Conservation (phyloP, 2,888 invertebrate genomes). For the Hydraecia micacea region DNA sequence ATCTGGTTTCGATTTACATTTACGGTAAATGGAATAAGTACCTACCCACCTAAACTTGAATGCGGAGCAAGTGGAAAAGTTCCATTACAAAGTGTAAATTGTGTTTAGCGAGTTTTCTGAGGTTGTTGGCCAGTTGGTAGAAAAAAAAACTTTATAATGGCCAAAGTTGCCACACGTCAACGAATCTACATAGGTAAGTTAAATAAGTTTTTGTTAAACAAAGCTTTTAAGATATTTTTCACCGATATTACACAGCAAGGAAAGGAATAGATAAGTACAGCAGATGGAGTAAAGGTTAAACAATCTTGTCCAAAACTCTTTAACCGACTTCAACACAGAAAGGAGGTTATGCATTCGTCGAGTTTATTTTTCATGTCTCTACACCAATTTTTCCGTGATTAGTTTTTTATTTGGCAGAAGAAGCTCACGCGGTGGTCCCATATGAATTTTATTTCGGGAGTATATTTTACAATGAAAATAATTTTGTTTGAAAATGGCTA, state of each 20-base stretch:
- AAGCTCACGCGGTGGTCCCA: not conserved
- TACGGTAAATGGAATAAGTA: not conserved
- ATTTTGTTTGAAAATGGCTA: not conserved
- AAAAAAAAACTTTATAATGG: conserved; percentile 19
- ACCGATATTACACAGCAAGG: not conserved
- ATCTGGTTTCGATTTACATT: not conserved
- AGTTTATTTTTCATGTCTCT: not conserved
- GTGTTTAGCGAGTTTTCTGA: conserved; percentile 9
- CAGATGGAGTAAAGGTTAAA: not conserved
- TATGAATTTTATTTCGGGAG: not conserved
- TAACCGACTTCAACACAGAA: not conserved
- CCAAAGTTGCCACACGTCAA: not conserved
- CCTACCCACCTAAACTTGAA: conserved; percentile 4
- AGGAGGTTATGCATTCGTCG: not conserved
- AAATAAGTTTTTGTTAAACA: not conserved
- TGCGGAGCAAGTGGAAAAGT: conserved; percentile 29
- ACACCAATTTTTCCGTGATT: not conserved
- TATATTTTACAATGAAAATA: not conserved
- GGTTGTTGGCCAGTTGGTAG: conserved; percentile 6
- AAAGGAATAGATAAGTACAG: not conserved
- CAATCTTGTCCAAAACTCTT: not conserved
- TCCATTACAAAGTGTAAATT: conserved; percentile 21
- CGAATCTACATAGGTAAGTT: not conserved
- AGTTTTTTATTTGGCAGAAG: not conserved
- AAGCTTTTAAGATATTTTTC: not conserved